Conservation (phyloP, 2,113 vertebrate species). For the Hystrix cristata region DNA sequence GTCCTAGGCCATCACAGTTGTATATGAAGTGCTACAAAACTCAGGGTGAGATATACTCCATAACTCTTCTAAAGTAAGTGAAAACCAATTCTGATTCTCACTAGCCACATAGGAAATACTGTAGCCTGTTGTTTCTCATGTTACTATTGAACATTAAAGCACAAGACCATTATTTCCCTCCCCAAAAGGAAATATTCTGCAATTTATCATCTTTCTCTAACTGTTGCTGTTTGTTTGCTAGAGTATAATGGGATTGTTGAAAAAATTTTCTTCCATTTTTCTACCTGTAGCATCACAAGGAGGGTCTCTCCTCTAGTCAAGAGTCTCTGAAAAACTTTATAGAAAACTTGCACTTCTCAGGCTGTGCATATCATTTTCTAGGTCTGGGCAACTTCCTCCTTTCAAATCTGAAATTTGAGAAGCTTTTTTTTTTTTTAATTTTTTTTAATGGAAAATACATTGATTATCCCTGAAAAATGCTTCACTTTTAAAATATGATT, state of each 20-base stretch:
- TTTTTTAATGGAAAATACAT: neutral
- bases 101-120: neutral
- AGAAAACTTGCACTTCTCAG: neutral
- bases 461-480: neutral
- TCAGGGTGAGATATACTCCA: neutral
- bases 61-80: neutral
- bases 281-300: accelerated
- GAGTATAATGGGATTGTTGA: neutral
- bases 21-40: neutral
- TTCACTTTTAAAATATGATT: neutral
- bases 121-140: neutral
- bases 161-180: neutral
- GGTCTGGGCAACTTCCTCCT: neutral
- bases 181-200: neutral
- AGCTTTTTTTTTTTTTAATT: no score
- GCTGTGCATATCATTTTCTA: neutral
- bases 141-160: neutral
- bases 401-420: neutral
- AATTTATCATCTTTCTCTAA: neutral
- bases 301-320: neutral
- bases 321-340: neutral
- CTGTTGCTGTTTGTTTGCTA: neutral
- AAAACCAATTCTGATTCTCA: neutral
- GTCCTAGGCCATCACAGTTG: neutral
- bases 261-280: neutral